Evolutionary conservation across 2,797 vertebrate species (phyloP), one percentile per base, ranked within the genome.

Genomic region (Borostomias antarcticus): DNA sequence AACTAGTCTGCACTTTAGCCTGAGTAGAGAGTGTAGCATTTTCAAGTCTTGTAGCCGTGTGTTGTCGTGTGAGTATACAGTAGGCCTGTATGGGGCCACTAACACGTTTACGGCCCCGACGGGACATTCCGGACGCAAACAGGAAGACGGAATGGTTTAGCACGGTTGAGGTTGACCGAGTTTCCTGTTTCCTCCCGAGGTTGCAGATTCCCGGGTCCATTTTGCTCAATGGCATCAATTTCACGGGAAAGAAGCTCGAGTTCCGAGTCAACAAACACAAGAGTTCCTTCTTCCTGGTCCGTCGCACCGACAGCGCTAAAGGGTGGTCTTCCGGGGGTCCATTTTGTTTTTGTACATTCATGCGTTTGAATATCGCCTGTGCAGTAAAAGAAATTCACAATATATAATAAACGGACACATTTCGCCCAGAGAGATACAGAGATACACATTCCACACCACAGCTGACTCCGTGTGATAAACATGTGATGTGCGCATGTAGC

Each of bases 121-220:
- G 54, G 51, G 32, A 58, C 23, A 37, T 72, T 64, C 48, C 10
- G 30, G 51, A 70, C 50, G 43, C 63, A 72, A 74, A 76, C 51
- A 69, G 59, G 68, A 62, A 35, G 53, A 68, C 45, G 29, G n/a
- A 32, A 64, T 51, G 54, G 37, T 43, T 21, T 75, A 56, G 58
- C 25, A 7, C 2, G 37, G 7, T 37, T 70, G 57, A 64, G 17
- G 13, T 71, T 66, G 7, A 69, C 50, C 19, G 62, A 66, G 64
- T 32, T 45, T 64, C 43, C 62, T 54, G 23, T 72, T 66, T 45
- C 52, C 59, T 40, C 32, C 26, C 51, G 37, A 66, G 6, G 50
- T 66, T 47, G 37, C 23, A 60, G 59, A 33, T 59, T 59, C 48
- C 60, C 40, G 23, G 45, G 0, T 66, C 62, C 60, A 3, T 1